Evolutionary conservation across 2,113 vertebrate species (phyloP), one percentile per base, ranked within the genome.

Genomic region (Puntigrus tetrazona): DNA sequence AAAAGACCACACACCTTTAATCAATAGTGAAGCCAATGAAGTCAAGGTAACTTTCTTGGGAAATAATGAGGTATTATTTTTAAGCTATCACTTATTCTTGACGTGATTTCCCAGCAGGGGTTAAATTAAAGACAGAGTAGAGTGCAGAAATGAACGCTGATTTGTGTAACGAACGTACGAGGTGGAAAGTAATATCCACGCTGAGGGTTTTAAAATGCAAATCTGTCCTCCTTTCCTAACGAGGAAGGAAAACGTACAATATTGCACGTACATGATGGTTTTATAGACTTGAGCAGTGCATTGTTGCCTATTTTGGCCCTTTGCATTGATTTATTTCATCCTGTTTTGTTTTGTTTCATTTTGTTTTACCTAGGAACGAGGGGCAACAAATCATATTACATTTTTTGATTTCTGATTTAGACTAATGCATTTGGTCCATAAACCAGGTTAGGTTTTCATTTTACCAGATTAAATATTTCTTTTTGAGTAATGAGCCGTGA

Each of bases 391-490:
- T 69, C 31, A 45, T 22, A 67, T 29, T 65, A 29, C 18, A 50
- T 69, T 45, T 63, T 61, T 81, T 84, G 50, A 16, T 81, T 65
- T 59, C 14, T 50, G 47, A 47, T 74, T 74, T 59, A 63, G 27
- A 31, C 25, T 25, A 47, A 77, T 70, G 31, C 16, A 61, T 78
- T 36, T 87, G 69, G 82, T 61, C 59, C 65, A 3, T 69, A 85
- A 82, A 85, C 81, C 74, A 69, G 38, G 79, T 67, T 65, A 41
- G 70, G 50, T 80, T 88, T 87, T 83, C 7, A 72, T 86, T 78
- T 63, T 41, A 43, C 25, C 29, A 78, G 83, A 88, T 88, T 82
- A 87, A 85, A 78, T 74, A 45, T 85, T 80, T 78, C 27, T 31
- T 59, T 61, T 22, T 16, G 34, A 85, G 61, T 85, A 79, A 79